phyloP scores from a whole-genome alignment of 92 coral and sea anemone genomes.

The Zoanthus solanderi region DNA sequence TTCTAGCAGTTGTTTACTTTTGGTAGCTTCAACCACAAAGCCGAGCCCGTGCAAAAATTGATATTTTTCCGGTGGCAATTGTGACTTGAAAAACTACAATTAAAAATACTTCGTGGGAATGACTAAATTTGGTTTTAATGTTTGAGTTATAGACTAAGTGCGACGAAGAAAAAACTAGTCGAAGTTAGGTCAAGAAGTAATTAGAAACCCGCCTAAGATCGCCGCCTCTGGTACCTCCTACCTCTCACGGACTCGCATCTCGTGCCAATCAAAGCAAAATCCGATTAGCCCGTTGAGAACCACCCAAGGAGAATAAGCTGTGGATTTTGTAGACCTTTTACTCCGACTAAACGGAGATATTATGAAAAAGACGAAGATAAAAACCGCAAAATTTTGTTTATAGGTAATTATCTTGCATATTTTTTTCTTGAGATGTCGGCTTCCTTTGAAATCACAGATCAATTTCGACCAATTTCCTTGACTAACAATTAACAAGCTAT shows the following conservation, averaged over 20 bases:
- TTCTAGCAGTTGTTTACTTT: slow-evolving; percentile 76
- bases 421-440: slow-evolving; percentile 82
- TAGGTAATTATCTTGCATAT: slow-evolving; percentile 83
- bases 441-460: slow-evolving; percentile 91
- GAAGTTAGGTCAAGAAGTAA: slow-evolving; percentile 87
- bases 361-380: slow-evolving; percentile 22
- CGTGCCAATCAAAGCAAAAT: slow-evolving; percentile 73
- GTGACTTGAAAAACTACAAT: slow-evolving; percentile 48
- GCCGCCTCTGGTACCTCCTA: slow-evolving; percentile 96
- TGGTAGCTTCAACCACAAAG: slow-evolving; percentile 61
- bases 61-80: slow-evolving; percentile 79
- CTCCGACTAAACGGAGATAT: slow-evolving; percentile 15
- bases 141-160: slow-evolving; percentile 70
- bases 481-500: slow-evolving; percentile 95
- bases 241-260: slow-evolving; percentile 49
- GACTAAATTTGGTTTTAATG: slow-evolving; percentile 81
- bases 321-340: slow-evolving; percentile 33
- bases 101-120: slow-evolving; percentile 66
- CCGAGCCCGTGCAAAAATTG: slow-evolving; percentile 52
- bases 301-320: slow-evolving; percentile 47
- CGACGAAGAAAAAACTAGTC: slow-evolving; percentile 55
- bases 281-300: slow-evolving; percentile 54
- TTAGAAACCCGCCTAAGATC: slow-evolving; percentile 94
- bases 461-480: slow-evolving; percentile 99
- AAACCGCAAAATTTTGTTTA: slow-evolving; percentile 71